Conservation (phyloP, 2,888 invertebrate genomes). For the Tethea ocularis region DNA sequence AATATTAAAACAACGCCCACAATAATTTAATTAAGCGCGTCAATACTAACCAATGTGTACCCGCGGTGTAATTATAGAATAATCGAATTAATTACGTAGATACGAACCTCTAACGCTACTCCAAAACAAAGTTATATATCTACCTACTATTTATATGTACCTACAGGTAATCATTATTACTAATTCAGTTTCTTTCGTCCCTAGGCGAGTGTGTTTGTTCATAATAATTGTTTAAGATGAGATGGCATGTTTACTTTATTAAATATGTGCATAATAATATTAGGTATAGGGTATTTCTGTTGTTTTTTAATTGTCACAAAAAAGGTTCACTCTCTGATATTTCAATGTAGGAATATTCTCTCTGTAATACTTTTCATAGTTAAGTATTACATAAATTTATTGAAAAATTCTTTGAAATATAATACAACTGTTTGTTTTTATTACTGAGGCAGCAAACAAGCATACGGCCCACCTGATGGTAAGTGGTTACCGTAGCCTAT, state of each 20-base stretch:
- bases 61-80: neutral
- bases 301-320: too few relatives aligned
- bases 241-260: slow-evolving; percentile 49
- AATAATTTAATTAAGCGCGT: slow-evolving; percentile 5
- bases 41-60: slow-evolving; percentile 5
- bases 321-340: too few relatives aligned
- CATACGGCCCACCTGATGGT: too few relatives aligned
- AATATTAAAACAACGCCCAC: neutral
- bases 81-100: slow-evolving; percentile 2
- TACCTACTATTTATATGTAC: slow-evolving; percentile 1
- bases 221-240: slow-evolving; percentile 73
- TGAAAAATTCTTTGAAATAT: too few relatives aligned
- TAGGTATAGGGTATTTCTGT: slow-evolving; percentile 9
- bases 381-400: too few relatives aligned
- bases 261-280: slow-evolving; percentile 66
- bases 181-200: slow-evolving; percentile 1
- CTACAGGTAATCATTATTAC: slow-evolving; percentile 3
- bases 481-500: too few relatives aligned
- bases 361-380: too few relatives aligned
- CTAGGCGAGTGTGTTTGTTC: slow-evolving; percentile 34
- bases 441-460: too few relatives aligned
- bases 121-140: neutral
- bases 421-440: too few relatives aligned
- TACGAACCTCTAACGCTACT: neutral
- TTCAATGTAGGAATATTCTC: too few relatives aligned